phyloP scores from a whole-genome alignment of 2,888 invertebrate species.

The Cantharis flavilabris region DNA sequence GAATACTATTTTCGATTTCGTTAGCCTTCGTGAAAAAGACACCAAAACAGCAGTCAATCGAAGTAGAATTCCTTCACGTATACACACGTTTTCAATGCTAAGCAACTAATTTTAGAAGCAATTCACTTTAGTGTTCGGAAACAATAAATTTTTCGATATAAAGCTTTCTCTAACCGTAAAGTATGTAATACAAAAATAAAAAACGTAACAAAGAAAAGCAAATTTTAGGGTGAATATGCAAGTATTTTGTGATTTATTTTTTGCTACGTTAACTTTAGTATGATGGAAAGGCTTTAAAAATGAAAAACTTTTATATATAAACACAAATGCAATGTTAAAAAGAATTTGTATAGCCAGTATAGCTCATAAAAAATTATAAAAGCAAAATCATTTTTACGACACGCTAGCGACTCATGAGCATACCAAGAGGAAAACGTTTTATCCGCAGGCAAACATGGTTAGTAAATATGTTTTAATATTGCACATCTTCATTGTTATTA shows the following conservation, averaged over 20 bases:
- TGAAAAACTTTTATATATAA: background rate
- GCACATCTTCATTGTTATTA: background rate
- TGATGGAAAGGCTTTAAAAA: background rate
- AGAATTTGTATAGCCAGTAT: background rate
- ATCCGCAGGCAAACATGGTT: background rate
- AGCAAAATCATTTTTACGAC: background rate
- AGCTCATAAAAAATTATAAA: background rate
- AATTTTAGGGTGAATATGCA: background rate
- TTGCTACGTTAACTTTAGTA: background rate
- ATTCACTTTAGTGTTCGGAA: background rate
- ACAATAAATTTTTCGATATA: background rate
- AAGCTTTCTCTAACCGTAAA: background rate
- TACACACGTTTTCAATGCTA: slow-evolving; percentile 8
- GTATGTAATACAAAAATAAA: background rate
- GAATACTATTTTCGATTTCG: slow-evolving; percentile 25
- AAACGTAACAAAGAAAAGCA: background rate
- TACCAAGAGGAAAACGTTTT: background rate
- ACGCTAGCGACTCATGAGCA: background rate
- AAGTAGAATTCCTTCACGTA: slow-evolving; percentile 3
- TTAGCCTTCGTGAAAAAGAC: slow-evolving; percentile 5
- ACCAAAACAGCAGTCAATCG: slow-evolving; percentile 1
- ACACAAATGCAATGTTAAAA: background rate
- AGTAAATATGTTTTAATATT: background rate
- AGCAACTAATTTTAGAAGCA: background rate
- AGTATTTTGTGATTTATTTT: background rate